phyloP scores from a whole-genome alignment of 2,797 vertebrate genomes.

The Rhincodon typus region DNA sequence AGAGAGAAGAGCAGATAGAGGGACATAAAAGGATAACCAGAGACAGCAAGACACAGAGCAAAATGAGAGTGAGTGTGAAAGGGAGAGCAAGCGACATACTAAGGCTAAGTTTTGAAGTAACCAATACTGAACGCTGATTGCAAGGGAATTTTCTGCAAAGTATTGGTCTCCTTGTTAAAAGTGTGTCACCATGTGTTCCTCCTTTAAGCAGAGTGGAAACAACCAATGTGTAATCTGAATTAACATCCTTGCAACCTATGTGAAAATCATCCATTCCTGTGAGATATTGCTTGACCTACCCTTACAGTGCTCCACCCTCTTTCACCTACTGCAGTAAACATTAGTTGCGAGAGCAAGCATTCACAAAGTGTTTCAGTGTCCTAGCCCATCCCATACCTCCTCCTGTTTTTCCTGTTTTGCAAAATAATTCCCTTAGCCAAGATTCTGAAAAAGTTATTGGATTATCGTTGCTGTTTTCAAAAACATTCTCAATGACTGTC shows the following conservation, averaged over 20 bases:
- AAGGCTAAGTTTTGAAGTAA: neutral
- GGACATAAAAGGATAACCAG: neutral
- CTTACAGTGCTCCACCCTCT: neutral
- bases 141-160: neutral
- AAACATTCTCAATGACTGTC: neutral
- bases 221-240: neutral
- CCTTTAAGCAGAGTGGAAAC: neutral
- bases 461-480: neutral
- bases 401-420: neutral
- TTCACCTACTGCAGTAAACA: neutral
- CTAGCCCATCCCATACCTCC: neutral
- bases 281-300: neutral
- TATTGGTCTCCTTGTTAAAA: neutral
- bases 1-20: neutral
- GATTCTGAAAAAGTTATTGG: neutral
- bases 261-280: neutral
- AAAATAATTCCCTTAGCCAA: neutral
- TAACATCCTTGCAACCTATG: neutral
- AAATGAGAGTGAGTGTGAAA: neutral
- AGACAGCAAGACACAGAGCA: neutral
- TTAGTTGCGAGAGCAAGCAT: neutral
- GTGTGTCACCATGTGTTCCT: neutral
- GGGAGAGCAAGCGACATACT: neutral
- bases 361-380: neutral
- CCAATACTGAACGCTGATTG: neutral